Conservation (phyloP, 2,888 invertebrate species). For the Protophormia terraenovae region DNA sequence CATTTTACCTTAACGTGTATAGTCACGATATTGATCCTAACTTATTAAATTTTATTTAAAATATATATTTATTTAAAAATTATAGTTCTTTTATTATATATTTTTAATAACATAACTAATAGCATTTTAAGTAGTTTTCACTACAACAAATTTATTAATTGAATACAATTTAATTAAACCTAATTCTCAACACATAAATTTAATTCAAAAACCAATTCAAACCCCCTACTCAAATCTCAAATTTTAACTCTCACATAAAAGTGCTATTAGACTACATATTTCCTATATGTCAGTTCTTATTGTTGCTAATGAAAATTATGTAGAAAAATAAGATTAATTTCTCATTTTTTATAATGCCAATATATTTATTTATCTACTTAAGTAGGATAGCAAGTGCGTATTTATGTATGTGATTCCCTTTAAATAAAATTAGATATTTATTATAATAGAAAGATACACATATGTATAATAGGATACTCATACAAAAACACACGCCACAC, state of each 20-base stretch:
- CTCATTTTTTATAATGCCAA: not conserved
- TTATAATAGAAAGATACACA: not conserved
- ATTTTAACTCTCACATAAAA: not conserved
- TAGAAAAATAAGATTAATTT: not conserved
- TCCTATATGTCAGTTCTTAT: not conserved
- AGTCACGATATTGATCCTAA: too few relatives aligned
- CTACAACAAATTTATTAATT: too few relatives aligned
- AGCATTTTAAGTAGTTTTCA: too few relatives aligned
- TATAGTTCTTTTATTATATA: too few relatives aligned
- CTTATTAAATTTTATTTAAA: too few relatives aligned
- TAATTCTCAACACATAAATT: too few relatives aligned
- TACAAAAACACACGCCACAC: not conserved
- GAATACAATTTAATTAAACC: too few relatives aligned
- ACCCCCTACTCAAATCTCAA: not conserved
- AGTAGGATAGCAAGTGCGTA: not conserved
- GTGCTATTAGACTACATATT: not conserved
- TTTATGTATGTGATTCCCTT: not conserved
- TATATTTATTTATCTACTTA: not conserved
- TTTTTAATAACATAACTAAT: too few relatives aligned
- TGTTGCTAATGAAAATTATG: not conserved
- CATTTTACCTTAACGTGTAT: too few relatives aligned
- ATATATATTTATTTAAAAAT: too few relatives aligned
- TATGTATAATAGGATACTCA: not conserved
- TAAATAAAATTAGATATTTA: not conserved
- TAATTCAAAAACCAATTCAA: not conserved